Evolutionary conservation across 92 coral and sea anemone genomes (phyloP).

Genomic region (Epizoanthus rinbou): DNA sequence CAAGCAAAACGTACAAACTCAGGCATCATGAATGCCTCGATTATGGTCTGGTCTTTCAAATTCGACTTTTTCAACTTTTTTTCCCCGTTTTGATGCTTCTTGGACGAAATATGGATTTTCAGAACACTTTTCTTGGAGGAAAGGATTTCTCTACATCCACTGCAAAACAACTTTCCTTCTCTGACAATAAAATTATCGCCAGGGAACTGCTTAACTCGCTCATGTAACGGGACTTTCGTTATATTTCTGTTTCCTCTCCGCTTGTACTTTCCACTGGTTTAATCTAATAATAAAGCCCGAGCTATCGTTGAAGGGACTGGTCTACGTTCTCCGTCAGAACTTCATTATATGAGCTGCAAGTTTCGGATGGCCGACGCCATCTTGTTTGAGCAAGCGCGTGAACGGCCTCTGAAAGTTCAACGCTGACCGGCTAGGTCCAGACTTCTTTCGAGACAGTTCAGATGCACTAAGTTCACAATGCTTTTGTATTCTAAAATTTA

Average conservation of each 20-base stretch:
- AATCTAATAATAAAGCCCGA: not conserved
- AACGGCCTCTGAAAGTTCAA: too few relatives aligned
- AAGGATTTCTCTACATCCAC: conserved; percentile 41
- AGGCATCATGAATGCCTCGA: conserved; percentile 24
- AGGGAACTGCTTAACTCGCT: conserved; percentile 32
- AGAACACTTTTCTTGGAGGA: conserved; percentile 56
- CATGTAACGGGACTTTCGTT: not conserved
- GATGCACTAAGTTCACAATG: too few relatives aligned
- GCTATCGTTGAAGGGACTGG: conserved; percentile 13
- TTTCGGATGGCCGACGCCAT: too few relatives aligned
- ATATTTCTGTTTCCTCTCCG: not conserved
- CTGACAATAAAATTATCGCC: conserved; percentile 32
- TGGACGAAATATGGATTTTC: conserved; percentile 39
- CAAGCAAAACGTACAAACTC: too few relatives aligned
- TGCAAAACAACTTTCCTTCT: conserved; percentile 41
- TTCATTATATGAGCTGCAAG: too few relatives aligned
- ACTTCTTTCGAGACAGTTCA: too few relatives aligned
- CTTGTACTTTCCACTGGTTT: conserved; percentile 2
- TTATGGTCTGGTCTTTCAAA: conserved; percentile 34
- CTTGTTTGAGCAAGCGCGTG: too few relatives aligned
- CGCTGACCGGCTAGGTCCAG: too few relatives aligned
- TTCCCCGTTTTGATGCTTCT: conserved; percentile 28
- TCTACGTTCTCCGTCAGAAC: not conserved
- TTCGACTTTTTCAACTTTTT: conserved; percentile 39
- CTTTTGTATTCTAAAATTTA: too few relatives aligned